Base-by-base conservation (phyloP, 1,140 invertebrate species). In the Archivesica marissinica region DNA sequence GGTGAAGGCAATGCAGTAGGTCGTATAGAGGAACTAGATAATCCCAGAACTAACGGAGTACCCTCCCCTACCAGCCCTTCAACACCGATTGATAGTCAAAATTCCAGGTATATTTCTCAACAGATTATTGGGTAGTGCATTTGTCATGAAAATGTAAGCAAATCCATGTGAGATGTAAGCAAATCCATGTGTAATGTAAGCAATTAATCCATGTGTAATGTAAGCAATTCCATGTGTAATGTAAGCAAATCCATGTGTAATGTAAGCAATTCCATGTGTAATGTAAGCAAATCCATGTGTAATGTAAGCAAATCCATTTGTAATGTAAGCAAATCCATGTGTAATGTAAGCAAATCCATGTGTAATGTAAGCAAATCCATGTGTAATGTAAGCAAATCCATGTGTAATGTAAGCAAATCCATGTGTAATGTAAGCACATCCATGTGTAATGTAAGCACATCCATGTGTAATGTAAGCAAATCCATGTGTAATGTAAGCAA, bases 1-100 rank as follows among this genome's bases (percentile, higher is more conserved):
- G 88, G 88, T 87, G 86, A 89, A 15, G 72, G 47, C 17, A 68
- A 76, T 44, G 41, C 72, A 13, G 11, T 68, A 72, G 85, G 77
- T 23, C 74, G 85, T 44, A 74, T 77, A 56, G 59, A 47, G 35
- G 39, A 81, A 23, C 52, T 61, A n/a, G 61, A 35, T 47, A 9
- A 35, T 50, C n/a, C 20, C n/a, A 30, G 68, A 59, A 52, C 56
- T 28, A 76, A 85, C 78, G 66, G 72, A 28, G 64, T 59, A 23
- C 17, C 68, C 28, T 64, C 79, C 38, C 75, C 72, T 11, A 61
- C 23, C 41, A 59, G 68, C 28, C n/a, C 54, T 13, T 41, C 66
- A 9, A 74, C 85, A 72, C 66, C 61, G 41, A 74, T 47, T 44
- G 44, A 64, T 23, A 54, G 33, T 17, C 23, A 33, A 56, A 72